A percentile compares a stretch with the other conserved stretches of the same genome.
Conservation (phyloP, 2,797 vertebrate species). For the Oophaga sylvatica region DNA sequence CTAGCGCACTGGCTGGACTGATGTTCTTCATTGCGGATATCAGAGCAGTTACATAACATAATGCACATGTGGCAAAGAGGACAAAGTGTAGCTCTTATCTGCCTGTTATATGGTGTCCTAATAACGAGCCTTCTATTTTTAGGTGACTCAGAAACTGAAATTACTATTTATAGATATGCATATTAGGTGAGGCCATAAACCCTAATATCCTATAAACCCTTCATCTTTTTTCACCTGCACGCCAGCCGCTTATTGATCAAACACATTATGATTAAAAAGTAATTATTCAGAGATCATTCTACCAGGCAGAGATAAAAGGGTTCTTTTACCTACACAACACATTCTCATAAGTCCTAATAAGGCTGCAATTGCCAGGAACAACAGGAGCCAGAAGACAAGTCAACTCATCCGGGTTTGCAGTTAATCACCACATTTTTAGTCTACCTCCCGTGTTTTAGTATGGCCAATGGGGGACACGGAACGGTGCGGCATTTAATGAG, state of each 20-base stretch:
- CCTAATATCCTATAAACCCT: not conserved
- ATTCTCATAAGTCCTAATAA: not conserved
- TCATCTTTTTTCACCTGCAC: not conserved
- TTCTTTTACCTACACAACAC: not conserved
- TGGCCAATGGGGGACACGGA: too few species aligned
- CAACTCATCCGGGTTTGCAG: too few species aligned
- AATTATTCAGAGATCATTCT: not conserved
- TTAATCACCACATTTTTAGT: too few species aligned
- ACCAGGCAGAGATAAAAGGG: not conserved
- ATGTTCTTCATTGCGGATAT: not conserved
- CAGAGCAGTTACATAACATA: not conserved
- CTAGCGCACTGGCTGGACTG: not conserved
- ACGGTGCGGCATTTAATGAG: too few species aligned
- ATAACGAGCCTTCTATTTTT: constrained; percentile 32
- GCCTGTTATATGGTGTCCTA: not conserved
- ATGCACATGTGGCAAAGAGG: not conserved
- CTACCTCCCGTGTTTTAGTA: too few species aligned
- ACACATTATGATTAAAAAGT: not conserved
- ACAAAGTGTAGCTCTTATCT: constrained; percentile 38
- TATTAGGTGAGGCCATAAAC: not conserved
- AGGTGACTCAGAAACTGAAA: constrained; percentile 1
- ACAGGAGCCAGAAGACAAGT: not conserved
- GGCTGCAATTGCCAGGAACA: not conserved
- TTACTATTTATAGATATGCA: constrained; percentile 40
- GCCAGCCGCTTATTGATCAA: not conserved